Evolutionary conservation across 2,113 vertebrate genomes (phyloP).

Genomic region (Bufo bufo): DNA sequence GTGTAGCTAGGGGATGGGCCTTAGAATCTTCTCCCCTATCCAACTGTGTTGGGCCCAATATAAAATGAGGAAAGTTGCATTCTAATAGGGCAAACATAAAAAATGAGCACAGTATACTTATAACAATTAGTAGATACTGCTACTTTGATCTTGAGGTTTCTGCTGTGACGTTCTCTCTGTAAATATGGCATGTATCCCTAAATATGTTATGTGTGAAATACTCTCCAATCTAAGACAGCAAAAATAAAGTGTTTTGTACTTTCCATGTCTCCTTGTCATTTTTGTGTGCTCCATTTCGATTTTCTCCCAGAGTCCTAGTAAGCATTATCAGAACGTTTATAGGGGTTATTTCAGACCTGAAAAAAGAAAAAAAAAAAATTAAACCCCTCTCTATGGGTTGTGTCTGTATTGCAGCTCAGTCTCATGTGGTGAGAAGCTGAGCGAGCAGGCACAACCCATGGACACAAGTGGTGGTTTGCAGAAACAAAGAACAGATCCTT

Average conservation of each 20-base stretch:
- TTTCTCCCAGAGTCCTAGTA: too few relatives aligned
- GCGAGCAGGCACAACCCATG: too few relatives aligned
- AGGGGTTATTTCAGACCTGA: too few relatives aligned
- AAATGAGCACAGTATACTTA: background rate
- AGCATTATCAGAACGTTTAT: background rate
- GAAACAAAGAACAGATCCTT: too few relatives aligned
- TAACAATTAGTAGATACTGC: background rate
- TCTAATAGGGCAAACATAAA: background rate
- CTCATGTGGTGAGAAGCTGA: too few relatives aligned
- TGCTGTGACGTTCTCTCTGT: background rate
- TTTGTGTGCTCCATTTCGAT: background rate
- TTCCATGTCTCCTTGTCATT: background rate
- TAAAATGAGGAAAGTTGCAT: background rate
- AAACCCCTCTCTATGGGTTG: too few relatives aligned
- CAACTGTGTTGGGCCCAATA: too few relatives aligned
- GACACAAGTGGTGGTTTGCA: too few relatives aligned
- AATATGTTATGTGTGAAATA: constrained; percentile 21
- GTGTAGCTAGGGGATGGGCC: too few relatives aligned
- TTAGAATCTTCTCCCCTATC: too few relatives aligned
- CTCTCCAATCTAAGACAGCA: background rate
- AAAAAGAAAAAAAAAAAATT: too few relatives aligned
- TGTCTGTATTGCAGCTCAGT: too few relatives aligned
- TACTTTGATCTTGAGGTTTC: background rate
- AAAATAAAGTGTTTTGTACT: constrained; percentile 50
- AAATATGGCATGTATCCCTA: background rate